Conservation (phyloP, 2,888 invertebrate species). For the Ichneumoninae sp. region DNA sequence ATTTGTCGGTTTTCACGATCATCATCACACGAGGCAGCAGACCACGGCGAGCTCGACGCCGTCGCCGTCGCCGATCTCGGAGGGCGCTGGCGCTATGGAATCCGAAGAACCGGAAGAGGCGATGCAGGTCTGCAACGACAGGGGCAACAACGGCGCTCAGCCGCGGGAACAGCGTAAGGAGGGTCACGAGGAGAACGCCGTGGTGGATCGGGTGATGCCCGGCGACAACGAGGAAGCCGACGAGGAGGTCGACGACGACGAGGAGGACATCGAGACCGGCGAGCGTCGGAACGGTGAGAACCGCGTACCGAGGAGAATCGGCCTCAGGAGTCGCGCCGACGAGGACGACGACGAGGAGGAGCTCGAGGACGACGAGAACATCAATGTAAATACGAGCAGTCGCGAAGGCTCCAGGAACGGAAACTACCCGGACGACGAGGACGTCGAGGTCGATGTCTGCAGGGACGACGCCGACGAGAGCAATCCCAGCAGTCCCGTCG, state of each 20-base stretch:
- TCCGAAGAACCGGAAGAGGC: slow-evolving; percentile 60
- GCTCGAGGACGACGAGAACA: slow-evolving; percentile 65
- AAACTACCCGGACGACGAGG: slow-evolving; percentile 78
- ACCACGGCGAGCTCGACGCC: slow-evolving; percentile 48
- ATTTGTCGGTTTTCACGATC: slow-evolving; percentile 74
- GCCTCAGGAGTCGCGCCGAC: slow-evolving; percentile 66
- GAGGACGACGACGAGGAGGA: slow-evolving; percentile 78
- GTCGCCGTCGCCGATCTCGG: slow-evolving; percentile 60
- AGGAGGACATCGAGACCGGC: slow-evolving; percentile 48
- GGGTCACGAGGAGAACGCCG: slow-evolving; percentile 66
- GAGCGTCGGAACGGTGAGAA: slow-evolving; percentile 68
- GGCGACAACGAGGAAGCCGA: slow-evolving; percentile 58
- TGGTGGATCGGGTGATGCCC: slow-evolving; percentile 57
- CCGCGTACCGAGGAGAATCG: slow-evolving; percentile 59
- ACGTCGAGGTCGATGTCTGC: slow-evolving; percentile 80
- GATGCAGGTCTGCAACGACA: slow-evolving; percentile 54
- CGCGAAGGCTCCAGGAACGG: slow-evolving; percentile 74
- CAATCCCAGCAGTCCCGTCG: slow-evolving; percentile 83
- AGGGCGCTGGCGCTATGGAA: slow-evolving; percentile 59
- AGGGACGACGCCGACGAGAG: slow-evolving; percentile 79
- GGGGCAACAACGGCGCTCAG: slow-evolving; percentile 59
- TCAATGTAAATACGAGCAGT: slow-evolving; percentile 63
- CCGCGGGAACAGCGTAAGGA: slow-evolving; percentile 63
- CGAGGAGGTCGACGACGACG: slow-evolving; percentile 57
- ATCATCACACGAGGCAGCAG: slow-evolving; percentile 61